These are phyloP conservation scores for Hylaeus anthracinus DNA, from an alignment of 1,140 invertebrate genomes.

Conservation along the genomic window DNA sequence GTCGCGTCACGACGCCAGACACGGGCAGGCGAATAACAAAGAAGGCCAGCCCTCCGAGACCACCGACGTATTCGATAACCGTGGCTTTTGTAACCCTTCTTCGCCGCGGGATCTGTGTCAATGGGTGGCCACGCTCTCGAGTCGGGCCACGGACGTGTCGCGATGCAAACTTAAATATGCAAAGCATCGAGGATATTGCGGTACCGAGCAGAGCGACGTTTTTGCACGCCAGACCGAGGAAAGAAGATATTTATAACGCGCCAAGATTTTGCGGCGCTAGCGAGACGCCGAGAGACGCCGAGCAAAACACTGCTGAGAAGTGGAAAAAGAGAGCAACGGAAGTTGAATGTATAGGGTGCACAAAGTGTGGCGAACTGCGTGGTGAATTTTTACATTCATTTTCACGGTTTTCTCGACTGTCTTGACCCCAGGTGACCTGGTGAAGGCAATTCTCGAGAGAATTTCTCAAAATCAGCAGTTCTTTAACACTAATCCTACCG, in stretches of 20 bases:
- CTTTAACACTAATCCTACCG: too few relatives aligned
- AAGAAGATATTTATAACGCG: conserved; percentile 26
- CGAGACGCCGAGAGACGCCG: not conserved
- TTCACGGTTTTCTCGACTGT: too few relatives aligned
- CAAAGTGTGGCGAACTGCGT: too few relatives aligned
- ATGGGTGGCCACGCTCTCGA: too few relatives aligned
- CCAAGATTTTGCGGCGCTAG: conserved; percentile 4
- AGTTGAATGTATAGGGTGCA: too few relatives aligned
- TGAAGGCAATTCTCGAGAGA: too few relatives aligned
- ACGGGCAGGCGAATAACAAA: conserved; percentile 3
- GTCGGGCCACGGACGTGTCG: not conserved
- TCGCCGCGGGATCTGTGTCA: not conserved
- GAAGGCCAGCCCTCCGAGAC: not conserved
- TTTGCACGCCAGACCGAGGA: not conserved
- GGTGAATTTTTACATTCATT: too few relatives aligned
- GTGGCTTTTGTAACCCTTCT: not conserved
- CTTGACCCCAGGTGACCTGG: too few relatives aligned
- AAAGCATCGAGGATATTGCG: not conserved
- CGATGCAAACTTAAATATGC: not conserved
- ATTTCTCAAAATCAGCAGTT: too few relatives aligned
- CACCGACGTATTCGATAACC: not conserved
- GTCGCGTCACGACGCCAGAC: not conserved
- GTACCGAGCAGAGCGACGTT: not conserved
- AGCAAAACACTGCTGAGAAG: not conserved
- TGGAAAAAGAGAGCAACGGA: not conserved